These are phyloP conservation scores for Brachyopa scutellaris DNA, from an alignment of 2,888 invertebrate genomes.

Conservation along the genomic window DNA sequence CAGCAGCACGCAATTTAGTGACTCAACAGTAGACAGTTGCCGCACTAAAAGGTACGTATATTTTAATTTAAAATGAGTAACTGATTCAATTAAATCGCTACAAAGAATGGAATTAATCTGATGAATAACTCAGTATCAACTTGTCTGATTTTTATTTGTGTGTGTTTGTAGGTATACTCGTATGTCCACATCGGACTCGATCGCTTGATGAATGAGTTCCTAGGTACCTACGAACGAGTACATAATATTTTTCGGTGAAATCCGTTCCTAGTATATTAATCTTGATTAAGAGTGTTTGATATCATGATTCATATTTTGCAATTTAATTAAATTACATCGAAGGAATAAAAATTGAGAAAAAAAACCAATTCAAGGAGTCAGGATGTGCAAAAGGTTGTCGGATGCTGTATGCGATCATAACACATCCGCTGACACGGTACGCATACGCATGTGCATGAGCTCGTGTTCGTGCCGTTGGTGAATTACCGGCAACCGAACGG, in stretches of 20 bases:
- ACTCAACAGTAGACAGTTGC: too few species aligned
- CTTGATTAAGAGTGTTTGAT: conserved; percentile 41
- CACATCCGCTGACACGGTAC: conserved; percentile 32
- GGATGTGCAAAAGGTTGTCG: conserved; percentile 17
- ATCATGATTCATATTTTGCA: conserved; percentile 44
- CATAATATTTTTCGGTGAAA: neutral
- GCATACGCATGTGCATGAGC: conserved; percentile 42
- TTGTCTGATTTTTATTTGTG: conserved; percentile 9
- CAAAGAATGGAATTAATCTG: conserved; percentile 10
- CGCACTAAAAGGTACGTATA: neutral
- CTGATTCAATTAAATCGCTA: conserved; percentile 20
- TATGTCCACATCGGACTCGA: neutral
- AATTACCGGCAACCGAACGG: neutral
- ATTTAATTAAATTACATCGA: conserved; percentile 36
- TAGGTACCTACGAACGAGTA: too few species aligned
- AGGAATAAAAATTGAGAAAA: neutral
- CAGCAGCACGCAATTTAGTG: too few species aligned
- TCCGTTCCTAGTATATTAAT: neutral
- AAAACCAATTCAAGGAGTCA: neutral
- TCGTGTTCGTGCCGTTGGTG: neutral
- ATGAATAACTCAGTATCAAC: conserved; percentile 10
- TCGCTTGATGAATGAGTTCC: neutral
- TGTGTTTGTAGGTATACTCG: neutral
- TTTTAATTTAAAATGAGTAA: conserved; percentile 29
- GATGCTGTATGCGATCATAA: conserved; percentile 24